Evolutionary conservation across 2,113 vertebrate genomes (phyloP), one percentile per base, ranked within the genome.

Genomic region (Naja naja): DNA sequence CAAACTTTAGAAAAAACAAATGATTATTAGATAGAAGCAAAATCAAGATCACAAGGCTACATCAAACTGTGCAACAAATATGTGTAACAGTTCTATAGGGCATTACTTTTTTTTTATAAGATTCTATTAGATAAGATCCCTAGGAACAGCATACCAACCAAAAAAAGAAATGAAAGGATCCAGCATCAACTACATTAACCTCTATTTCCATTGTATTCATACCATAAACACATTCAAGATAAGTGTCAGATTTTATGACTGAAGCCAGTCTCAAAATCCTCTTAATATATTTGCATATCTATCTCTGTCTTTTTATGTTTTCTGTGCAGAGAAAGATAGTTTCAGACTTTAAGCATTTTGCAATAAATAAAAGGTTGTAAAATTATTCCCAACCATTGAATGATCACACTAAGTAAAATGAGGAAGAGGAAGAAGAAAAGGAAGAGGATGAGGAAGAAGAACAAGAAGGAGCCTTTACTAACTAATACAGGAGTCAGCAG

Each of bases 131-230:
- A 8, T 14, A n/a, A 52, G 47, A 18, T 27, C 47, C 5, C 18
- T 18, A 90, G 88, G 53, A 64, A 64, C 11, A 22, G 4, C 58
- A n/a, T 64, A 56, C 2, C 43, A n/a, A 49, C 3, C 27, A 64
- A 45, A 87, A 87, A 91, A 90, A 60, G 3, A 43, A n/a, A 16
- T 54, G 30, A 85, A 85, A 94, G 45, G 74, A 58, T 92, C 94
- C 91, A 47, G 56, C 90, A 88, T 43, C 39, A 54, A 34, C 8
- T 74, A 18, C 2, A 34, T 27, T 30, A 88, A 8, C 16, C 85
- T 30, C 47, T 87, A 53, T 30, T 52, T 30, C 25, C n/a, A 39
- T 34, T 34, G 30, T 87, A 12, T 3, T 49, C 6, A 30, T 14
- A 6, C 5, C 85, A n/a, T n/a, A 34, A 74, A 39, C 14, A 34